Conservation (phyloP, 2,113 vertebrate species). For the Puma concolor region DNA sequence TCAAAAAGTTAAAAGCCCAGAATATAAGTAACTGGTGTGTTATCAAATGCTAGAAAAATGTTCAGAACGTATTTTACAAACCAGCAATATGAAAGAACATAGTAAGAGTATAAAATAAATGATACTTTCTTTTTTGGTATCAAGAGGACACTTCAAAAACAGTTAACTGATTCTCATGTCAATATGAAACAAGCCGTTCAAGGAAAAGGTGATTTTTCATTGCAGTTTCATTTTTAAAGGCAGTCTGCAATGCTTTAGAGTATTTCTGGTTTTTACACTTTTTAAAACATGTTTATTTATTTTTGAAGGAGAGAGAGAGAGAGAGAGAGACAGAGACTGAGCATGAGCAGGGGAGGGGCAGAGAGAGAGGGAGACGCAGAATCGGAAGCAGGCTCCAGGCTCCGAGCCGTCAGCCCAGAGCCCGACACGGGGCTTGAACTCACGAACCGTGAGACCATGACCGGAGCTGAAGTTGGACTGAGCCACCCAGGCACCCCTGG, state of each 20-base stretch:
- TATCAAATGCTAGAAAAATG: neutral
- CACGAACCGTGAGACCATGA: fast-evolving
- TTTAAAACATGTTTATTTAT: too few relatives aligned
- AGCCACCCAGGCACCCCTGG: too few relatives aligned
- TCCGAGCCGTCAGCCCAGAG: too few relatives aligned
- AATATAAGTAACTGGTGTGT: neutral
- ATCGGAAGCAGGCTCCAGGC: too few relatives aligned
- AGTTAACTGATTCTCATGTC: neutral
- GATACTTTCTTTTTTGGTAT: neutral
- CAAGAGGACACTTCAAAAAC: neutral
- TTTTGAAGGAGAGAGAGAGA: too few relatives aligned
- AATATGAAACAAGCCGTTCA: neutral
- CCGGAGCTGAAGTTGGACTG: too few relatives aligned
- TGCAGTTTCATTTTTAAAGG: neutral
- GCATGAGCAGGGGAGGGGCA: too few relatives aligned
- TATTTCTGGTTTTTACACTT: neutral
- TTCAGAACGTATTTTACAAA: neutral
- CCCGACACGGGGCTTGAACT: too few relatives aligned
- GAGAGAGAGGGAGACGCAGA: too few relatives aligned
- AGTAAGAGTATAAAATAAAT: neutral
- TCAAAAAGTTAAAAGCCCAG: neutral
- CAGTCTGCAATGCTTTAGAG: neutral
- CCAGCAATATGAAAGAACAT: neutral
- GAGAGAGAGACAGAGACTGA: too few relatives aligned
- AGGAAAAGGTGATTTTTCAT: neutral